Percentiles rank a stretch among this genome's conserved stretches.
These are phyloP conservation scores for Neoitamus cyanurus DNA, from an alignment of 2,888 invertebrate species.

Conservation along the genomic window DNA sequence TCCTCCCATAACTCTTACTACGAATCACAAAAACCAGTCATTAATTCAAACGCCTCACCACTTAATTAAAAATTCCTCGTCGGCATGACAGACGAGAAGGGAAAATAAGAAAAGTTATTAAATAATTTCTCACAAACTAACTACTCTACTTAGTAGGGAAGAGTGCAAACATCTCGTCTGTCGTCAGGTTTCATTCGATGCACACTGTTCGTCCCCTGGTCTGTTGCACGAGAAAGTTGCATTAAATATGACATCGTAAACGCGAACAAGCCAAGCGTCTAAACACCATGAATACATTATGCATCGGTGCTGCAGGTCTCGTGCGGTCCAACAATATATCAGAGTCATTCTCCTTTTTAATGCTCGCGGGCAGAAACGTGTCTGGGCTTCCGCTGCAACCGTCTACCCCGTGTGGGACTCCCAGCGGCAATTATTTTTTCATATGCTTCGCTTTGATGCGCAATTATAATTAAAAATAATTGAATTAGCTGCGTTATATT, in stretches of 20 bases:
- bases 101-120: background rate
- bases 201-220: background rate
- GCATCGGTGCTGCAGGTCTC: background rate
- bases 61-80: background rate
- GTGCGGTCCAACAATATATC: background rate
- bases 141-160: background rate
- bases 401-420: background rate
- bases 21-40: background rate
- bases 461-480: no score
- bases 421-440: background rate
- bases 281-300: conserved; percentile 1
- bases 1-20: background rate
- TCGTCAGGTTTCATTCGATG: background rate
- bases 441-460: background rate
- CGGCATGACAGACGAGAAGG: background rate
- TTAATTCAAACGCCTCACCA: background rate
- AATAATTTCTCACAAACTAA: background rate
- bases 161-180: background rate
- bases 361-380: background rate
- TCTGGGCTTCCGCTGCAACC: background rate
- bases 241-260: conserved; percentile 32
- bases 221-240: conserved; percentile 4
- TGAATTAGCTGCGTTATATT: no score
- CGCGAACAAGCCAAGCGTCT: background rate
- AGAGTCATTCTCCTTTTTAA: background rate